A percentile compares a stretch with the other conserved stretches of the same genome.
These are phyloP conservation scores for Moxostoma hubbsi DNA, from an alignment of 2,797 vertebrate species.

Conservation along the genomic window DNA sequence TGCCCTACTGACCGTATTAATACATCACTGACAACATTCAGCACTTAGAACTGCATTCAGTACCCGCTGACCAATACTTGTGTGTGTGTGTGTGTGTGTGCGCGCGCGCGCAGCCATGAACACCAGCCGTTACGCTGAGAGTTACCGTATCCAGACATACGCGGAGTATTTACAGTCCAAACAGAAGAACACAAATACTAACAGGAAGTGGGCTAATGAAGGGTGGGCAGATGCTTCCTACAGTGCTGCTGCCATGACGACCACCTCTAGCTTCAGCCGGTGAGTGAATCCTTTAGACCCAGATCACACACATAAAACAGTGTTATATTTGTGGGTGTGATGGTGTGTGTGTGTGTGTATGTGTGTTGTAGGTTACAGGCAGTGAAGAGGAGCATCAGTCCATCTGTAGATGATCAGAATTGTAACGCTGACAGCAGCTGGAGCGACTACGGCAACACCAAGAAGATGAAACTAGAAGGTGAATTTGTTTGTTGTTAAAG, in stretches of 20 bases:
- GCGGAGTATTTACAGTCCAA: slow-evolving; percentile 89
- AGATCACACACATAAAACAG: too few species aligned
- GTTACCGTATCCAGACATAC: slow-evolving; percentile 97
- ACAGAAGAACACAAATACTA: slow-evolving; percentile 81
- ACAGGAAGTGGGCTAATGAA: slow-evolving; percentile 84
- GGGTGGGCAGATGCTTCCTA: slow-evolving; percentile 84
- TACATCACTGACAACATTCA: too few species aligned
- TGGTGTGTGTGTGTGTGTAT: not conserved
- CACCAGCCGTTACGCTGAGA: slow-evolving; percentile 97
- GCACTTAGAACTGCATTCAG: too few species aligned
- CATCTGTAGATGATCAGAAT: slow-evolving; percentile 77
- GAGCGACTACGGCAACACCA: slow-evolving; percentile 75
- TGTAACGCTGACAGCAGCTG: slow-evolving; percentile 64
- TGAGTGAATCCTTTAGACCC: slow-evolving; percentile 40
- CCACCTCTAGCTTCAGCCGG: slow-evolving; percentile 65
- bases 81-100: not conserved
- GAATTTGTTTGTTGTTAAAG: not conserved
- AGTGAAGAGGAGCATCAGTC: slow-evolving; percentile 89
- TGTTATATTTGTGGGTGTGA: not conserved
- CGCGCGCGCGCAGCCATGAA: slow-evolving; percentile 83
- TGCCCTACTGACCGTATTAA: too few species aligned
- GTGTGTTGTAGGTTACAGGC: slow-evolving; percentile 61
- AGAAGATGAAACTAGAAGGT: slow-evolving; percentile 86
- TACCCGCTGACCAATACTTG: too few species aligned
- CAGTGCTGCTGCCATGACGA: slow-evolving; percentile 48